Conservation (phyloP, 2,797 vertebrate genomes). For the Lepilemur septentrionalis region DNA sequence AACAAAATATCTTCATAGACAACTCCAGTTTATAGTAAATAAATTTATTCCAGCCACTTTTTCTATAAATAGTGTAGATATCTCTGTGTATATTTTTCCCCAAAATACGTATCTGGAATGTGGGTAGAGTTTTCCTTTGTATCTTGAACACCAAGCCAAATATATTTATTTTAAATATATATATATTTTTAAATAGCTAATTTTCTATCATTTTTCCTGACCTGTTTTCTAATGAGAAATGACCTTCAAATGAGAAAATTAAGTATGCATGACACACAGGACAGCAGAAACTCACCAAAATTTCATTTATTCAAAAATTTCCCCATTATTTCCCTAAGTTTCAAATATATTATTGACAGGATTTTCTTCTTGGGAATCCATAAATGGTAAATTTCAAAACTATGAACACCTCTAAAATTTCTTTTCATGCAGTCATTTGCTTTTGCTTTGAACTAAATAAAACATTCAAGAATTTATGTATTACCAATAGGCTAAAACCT, state of each 20-base stretch:
- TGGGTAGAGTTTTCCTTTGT: slow-evolving; percentile 32
- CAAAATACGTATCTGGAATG: slow-evolving; percentile 66
- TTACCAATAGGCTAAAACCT: neutral
- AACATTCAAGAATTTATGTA: neutral
- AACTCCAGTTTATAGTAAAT: slow-evolving; percentile 54
- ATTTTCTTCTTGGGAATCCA: slow-evolving; percentile 5
- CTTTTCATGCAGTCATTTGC: neutral
- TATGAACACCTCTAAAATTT: neutral
- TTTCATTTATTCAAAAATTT: neutral
- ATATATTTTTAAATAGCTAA: neutral
- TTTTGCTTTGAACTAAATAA: slow-evolving; percentile 22
- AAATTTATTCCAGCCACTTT: neutral
- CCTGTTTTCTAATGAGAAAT: neutral
- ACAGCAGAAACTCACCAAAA: neutral
- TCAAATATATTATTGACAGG: neutral
- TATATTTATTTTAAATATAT: neutral
- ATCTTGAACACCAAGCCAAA: neutral
- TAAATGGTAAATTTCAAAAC: neutral
- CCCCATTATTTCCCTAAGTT: neutral
- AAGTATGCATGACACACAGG: neutral
- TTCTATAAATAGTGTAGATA: neutral
- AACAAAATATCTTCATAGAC: slow-evolving; percentile 63
- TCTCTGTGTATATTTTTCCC: neutral
- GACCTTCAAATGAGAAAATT: neutral
- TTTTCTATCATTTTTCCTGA: neutral